Conservation (phyloP, 2,797 vertebrate species). For the Macroramphosus scolopax region DNA sequence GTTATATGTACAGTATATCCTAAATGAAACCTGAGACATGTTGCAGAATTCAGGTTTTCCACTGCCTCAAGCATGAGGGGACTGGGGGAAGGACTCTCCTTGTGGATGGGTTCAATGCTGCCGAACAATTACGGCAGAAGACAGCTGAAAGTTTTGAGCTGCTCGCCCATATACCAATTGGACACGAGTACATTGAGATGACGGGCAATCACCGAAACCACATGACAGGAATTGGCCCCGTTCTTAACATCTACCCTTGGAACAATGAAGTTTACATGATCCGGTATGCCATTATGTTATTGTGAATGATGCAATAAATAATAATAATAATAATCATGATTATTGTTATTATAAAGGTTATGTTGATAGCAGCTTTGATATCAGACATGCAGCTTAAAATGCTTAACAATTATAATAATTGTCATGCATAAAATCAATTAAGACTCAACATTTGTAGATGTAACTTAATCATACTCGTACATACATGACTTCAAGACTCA, state of each 20-base stretch:
- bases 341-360: too few species aligned
- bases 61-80: constrained; percentile 91
- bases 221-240: constrained; percentile 86
- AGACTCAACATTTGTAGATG: too few species aligned
- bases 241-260: constrained; percentile 90
- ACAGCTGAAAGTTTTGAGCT: constrained; percentile 83
- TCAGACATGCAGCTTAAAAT: too few species aligned
- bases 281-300: constrained; percentile 70
- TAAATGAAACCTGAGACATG: background rate
- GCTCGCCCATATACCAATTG: constrained; percentile 83
- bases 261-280: constrained; percentile 92
- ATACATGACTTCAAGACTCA: too few species aligned
- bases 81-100: constrained; percentile 88
- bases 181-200: constrained; percentile 87
- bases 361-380: too few species aligned
- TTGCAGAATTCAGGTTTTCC: constrained; percentile 91
- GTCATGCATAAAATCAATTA: too few species aligned
- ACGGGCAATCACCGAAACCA: constrained; percentile 80
- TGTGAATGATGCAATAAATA: too few species aligned
- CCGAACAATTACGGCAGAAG: constrained; percentile 76
- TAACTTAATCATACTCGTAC: too few species aligned
- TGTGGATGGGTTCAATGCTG: constrained; percentile 91
- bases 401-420: too few species aligned
- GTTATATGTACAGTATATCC: too few species aligned
- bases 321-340: too few species aligned